Conservation (phyloP, 2,797 vertebrate genomes). For the Crenichthys baileyi region DNA sequence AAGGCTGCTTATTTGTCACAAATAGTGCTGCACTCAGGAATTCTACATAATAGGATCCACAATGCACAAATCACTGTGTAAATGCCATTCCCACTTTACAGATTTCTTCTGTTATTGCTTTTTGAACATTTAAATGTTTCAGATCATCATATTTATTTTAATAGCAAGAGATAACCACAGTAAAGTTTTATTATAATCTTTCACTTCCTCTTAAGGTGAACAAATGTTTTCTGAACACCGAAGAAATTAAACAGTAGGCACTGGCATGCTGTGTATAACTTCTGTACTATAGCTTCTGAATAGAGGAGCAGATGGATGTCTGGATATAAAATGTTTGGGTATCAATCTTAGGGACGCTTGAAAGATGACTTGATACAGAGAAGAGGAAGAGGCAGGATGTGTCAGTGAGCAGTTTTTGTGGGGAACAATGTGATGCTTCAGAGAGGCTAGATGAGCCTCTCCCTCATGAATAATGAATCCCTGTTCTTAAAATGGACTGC, state of each 20-base stretch:
- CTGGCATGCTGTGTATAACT: not conserved
- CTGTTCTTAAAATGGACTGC: conserved; percentile 8
- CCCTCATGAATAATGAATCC: conserved; percentile 58
- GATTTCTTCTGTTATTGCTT: not conserved
- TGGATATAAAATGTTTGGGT: not conserved
- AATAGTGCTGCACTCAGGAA: not conserved
- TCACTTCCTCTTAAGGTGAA: not conserved
- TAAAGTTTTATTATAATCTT: too few relatives aligned
- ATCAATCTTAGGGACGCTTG: not conserved
- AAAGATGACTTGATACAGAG: not conserved
- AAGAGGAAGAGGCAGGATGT: not conserved
- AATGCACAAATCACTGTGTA: not conserved
- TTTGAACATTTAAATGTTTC: not conserved
- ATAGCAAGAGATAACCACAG: not conserved
- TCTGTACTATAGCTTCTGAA: not conserved
- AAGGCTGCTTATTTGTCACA: not conserved
- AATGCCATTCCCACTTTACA: not conserved
- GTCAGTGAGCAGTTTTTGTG: not conserved
- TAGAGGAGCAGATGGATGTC: not conserved
- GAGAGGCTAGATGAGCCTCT: conserved; percentile 29
- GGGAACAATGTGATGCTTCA: not conserved
- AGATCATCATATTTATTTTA: not conserved
- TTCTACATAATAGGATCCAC: not conserved
- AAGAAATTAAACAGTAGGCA: not conserved
- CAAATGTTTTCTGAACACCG: not conserved